Conservation (phyloP, 2,113 vertebrate species). For the Cygnus atratus region DNA sequence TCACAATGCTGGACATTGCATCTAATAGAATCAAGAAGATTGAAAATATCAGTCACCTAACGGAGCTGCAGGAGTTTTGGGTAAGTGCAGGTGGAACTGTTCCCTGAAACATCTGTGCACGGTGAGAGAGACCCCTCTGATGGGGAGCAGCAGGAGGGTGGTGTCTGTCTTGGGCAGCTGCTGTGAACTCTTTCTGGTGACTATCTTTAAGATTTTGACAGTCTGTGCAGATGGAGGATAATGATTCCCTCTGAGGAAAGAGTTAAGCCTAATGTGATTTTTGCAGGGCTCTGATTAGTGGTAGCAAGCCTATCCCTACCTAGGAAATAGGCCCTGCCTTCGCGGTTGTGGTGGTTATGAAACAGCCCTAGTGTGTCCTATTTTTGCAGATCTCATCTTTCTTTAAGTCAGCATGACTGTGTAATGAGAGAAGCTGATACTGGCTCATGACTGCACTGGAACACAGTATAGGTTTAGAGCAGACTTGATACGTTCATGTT, state of each 20-base stretch:
- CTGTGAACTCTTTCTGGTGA: background rate
- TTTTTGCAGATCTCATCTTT: background rate
- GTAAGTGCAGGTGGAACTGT: conserved; percentile 69
- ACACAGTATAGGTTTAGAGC: background rate
- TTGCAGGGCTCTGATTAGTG: background rate
- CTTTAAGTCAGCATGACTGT: background rate
- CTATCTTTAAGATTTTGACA: background rate
- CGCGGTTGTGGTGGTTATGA: background rate
- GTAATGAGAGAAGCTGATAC: background rate
- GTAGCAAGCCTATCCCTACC: background rate
- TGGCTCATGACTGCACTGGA: background rate
- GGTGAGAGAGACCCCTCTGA: background rate
- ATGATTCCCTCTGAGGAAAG: background rate
- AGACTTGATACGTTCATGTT: fast-evolving
- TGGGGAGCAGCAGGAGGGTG: background rate
- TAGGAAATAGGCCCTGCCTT: background rate
- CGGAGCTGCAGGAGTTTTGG: conserved; percentile 98
- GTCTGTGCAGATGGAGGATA: background rate
- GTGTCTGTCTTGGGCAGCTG: fast-evolving
- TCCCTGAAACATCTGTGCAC: background rate
- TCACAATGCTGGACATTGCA: conserved; percentile 96
- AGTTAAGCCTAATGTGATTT: background rate
- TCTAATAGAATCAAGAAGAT: conserved; percentile 96
- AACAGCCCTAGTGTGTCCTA: background rate
- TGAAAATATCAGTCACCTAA: conserved; percentile 93